Evolutionary conservation across 2,888 invertebrate genomes (phyloP).

Genomic region (Protula sp.): DNA sequence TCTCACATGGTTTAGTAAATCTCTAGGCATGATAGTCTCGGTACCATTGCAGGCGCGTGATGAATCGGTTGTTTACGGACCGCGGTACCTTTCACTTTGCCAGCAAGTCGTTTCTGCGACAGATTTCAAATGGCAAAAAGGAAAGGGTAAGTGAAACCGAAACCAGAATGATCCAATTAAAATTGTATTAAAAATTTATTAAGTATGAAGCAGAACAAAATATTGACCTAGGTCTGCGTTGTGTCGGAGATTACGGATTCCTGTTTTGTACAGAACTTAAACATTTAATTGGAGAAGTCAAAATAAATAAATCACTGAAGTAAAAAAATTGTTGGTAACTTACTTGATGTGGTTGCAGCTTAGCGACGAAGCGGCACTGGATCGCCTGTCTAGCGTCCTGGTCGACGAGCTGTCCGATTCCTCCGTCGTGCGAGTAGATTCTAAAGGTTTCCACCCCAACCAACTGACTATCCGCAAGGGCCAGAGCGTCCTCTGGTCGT

Average conservation of each 20-base stretch:
- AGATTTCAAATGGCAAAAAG: background rate
- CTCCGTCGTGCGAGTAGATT: slow-evolving; percentile 41
- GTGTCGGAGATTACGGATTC: too few relatives aligned
- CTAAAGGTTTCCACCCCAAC: slow-evolving; percentile 48
- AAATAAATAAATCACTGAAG: too few relatives aligned
- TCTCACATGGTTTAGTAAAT: too few relatives aligned
- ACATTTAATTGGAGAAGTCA: too few relatives aligned
- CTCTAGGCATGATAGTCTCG: too few relatives aligned
- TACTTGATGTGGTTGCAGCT: background rate
- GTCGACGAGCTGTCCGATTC: slow-evolving; percentile 49
- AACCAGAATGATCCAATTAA: too few relatives aligned
- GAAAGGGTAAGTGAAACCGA: slow-evolving; percentile 8
- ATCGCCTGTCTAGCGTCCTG: slow-evolving; percentile 45
- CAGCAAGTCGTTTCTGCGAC: slow-evolving; percentile 47
- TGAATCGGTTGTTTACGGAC: slow-evolving; percentile 39
- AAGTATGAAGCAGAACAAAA: too few relatives aligned
- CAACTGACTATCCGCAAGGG: slow-evolving; percentile 45
- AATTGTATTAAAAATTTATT: too few relatives aligned
- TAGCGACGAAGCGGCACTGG: slow-evolving; percentile 20
- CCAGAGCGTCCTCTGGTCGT: slow-evolving; percentile 51
- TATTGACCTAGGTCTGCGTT: too few relatives aligned
- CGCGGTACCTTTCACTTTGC: slow-evolving; percentile 48
- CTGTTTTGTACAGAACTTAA: too few relatives aligned
- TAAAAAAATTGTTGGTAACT: too few relatives aligned
- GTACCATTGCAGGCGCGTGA: too few relatives aligned